Evolutionary conservation across 35 echinoderm and acorn worm genomes (phyloP), one percentile per base, ranked within the genome.

Genomic region (Lytechinus pictus): DNA sequence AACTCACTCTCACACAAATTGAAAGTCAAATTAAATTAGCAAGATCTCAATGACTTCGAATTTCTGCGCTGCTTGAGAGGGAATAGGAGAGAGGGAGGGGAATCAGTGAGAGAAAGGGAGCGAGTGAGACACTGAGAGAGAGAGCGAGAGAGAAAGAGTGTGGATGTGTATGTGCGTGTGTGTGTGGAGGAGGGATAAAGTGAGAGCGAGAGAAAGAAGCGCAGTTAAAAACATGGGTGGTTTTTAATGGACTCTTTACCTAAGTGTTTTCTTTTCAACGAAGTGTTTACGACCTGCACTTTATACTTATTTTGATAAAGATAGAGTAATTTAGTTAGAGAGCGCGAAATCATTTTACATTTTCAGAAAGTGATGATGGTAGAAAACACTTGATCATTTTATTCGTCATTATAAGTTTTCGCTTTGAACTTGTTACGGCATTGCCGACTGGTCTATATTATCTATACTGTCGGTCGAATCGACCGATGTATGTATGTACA

Each of bases 1-100:
- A 6, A 71, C 61, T 13, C 61, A 12, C 61, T 19, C 14, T 13
- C 61, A 13, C 16, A 71, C 61, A 71, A 71, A 71, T 71, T 71
- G 61, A 71, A 71, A 71, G 61, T 71, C 61, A 71, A 71, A 71
- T 71, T 71, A 71, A 71, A 71, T 71, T 71, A 71, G 61, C 14
- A 71, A 21, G 61, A 71, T 71, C 61, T 71, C 13, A 71, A 71
- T 71, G 61, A 71, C 61, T 71, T 66, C 60, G 1, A 10, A 66
- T 66, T 66, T 71, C 61, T 71, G 61, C 61, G 2, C 61, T 71
- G 61, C 61, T 16, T 21, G 61, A 6, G 61, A 71, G 61, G 16
- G 57, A 12, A 60, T 0, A 60, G 9, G 57, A 16, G 57, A 60
- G 2, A 44, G 33, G 33, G 33, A 44, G 33, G 0, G 33, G 33